phyloP scores from a whole-genome alignment of 2,113 vertebrate genomes.

The Tyto alba region DNA sequence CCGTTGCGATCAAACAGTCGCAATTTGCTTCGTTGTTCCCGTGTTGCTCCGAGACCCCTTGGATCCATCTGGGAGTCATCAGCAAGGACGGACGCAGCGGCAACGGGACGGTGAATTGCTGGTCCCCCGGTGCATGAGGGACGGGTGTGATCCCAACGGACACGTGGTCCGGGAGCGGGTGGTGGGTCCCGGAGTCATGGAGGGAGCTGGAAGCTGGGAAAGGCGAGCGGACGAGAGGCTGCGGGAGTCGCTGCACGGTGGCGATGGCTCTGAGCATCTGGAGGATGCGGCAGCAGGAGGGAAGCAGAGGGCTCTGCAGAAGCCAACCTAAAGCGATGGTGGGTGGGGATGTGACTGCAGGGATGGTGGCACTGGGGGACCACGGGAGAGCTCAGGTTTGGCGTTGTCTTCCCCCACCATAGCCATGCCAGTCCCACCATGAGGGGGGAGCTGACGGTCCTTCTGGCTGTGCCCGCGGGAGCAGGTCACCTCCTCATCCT shows the following conservation, averaged over 20 bases:
- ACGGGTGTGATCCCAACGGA: neutral
- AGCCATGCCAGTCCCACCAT: neutral
- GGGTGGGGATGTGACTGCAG: neutral
- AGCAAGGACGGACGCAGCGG: neutral
- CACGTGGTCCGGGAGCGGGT: neutral
- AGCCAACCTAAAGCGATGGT: neutral
- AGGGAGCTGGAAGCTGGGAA: neutral
- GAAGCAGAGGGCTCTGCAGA: neutral
- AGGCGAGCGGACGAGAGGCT: fast-evolving
- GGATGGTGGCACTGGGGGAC: neutral
- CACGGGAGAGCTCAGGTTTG: neutral
- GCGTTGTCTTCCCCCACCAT: neutral
- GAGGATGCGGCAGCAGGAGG: neutral
- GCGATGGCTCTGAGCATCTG: neutral
- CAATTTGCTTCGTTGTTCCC: neutral
- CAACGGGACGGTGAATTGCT: fast-evolving
- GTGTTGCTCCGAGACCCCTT: neutral
- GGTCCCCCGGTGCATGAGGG: neutral
- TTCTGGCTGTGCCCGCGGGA: neutral
- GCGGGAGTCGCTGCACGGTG: neutral
- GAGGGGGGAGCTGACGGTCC: neutral
- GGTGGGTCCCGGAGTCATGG: neutral
- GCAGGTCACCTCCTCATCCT: neutral
- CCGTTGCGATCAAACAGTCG: fast-evolving
- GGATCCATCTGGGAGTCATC: neutral